Evolutionary conservation across 2,888 invertebrate species (phyloP), one percentile per base, ranked within the genome.

Genomic region (Aphidius colemani): DNA sequence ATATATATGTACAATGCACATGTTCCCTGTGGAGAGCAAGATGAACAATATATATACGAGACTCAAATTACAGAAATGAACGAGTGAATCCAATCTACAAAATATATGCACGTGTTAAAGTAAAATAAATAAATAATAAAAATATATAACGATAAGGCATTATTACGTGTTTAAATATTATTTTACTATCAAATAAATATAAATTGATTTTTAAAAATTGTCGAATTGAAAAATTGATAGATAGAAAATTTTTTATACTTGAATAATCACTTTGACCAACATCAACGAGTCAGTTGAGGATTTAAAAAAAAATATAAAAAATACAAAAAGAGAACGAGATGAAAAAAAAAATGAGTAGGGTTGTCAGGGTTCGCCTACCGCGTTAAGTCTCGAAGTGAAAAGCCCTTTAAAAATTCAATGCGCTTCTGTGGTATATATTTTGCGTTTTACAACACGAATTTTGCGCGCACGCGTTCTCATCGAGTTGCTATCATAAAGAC

Each of bases 321-420:
- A 50, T 44, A 45, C 45, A 57, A 55, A 55, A 41, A 41, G 55
- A 30, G 46, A 61, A 49, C 40, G 30, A 11, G 41, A 11, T 9
- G 9, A 13, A 46, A 30, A 53, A 50, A 56, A 58, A 66, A 30
- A 30, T 30, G 57, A 58, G 64, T 43, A 53, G 57, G 63, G 56
- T 61, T 60, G 67, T 67, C 53, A 46, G 48, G 57, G 56, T 64
- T 61, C 61, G 55, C 64, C 64, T 64, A 45, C 60, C 53, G 11
- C 57, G 59, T 67, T 59, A 51, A 70, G 62, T 65, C 65, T 69
- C 55, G 43, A 65, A 67, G 65, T 70, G 69, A 67, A 70, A 70
- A 70, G 67, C 65, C 64, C 66, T 67, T 67, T 50, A 69, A 69
- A 66, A 69, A 67, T 66, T 64, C 59, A 61, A 62, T 65, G 59